A percentile compares a stretch with the other conserved stretches of the same genome.
These are phyloP conservation scores for Lottia scabra DNA, from an alignment of 2,888 invertebrate species.

Conservation along the genomic window DNA sequence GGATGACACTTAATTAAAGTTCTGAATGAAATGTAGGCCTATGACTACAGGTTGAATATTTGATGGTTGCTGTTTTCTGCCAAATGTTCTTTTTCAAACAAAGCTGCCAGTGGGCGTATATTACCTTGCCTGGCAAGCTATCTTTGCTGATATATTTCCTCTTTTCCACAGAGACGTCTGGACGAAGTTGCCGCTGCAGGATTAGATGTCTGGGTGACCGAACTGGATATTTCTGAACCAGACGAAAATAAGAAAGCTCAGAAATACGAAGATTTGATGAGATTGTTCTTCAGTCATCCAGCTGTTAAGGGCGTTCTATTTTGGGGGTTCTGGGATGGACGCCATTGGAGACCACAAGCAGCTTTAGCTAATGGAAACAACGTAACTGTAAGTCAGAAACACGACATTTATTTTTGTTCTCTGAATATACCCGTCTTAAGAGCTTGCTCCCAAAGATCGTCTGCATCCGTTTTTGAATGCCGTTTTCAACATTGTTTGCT, in stretches of 20 bases:
- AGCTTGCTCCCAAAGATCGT: too few species aligned
- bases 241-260: conserved; percentile 22
- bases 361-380: conserved; percentile 16
- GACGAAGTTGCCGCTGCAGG: conserved; percentile 19
- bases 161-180: conserved; percentile 32
- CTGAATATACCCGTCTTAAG: too few species aligned
- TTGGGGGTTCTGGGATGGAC: conserved; percentile 26
- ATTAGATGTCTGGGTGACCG: conserved; percentile 25
- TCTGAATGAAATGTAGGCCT: too few species aligned
- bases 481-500: too few species aligned
- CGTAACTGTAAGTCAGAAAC: conserved; percentile 8
- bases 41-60: too few species aligned
- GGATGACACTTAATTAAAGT: too few species aligned
- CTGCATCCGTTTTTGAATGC: too few species aligned
- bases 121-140: too few species aligned
- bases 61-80: too few species aligned
- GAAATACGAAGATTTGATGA: conserved; percentile 17
- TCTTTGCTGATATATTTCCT: too few species aligned
- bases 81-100: too few species aligned
- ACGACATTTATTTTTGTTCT: neutral
- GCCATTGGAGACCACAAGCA: conserved; percentile 18
- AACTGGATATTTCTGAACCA: conserved; percentile 15
- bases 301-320: conserved; percentile 22
- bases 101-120: too few species aligned
- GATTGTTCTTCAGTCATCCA: conserved; percentile 21